phyloP scores from a whole-genome alignment of 2,888 invertebrate species.

The Poecilus cupreus region DNA sequence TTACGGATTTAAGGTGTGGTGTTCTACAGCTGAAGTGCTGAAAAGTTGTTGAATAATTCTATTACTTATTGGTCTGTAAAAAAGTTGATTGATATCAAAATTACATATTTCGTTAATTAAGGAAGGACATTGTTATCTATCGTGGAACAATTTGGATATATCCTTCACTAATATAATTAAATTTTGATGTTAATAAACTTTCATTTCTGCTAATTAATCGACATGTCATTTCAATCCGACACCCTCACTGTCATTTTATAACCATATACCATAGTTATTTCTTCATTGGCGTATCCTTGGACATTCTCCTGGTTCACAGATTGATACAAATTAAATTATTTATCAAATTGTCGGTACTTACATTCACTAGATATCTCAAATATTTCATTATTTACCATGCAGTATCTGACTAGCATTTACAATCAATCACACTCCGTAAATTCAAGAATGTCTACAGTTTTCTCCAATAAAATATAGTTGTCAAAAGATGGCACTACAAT shows the following conservation, averaged over 20 bases:
- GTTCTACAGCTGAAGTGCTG: too few relatives aligned
- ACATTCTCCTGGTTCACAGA: neutral
- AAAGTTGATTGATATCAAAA: neutral
- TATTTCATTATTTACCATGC: neutral
- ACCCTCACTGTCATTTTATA: neutral
- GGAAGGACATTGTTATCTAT: neutral
- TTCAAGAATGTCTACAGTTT: too few relatives aligned
- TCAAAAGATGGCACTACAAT: too few relatives aligned
- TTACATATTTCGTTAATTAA: neutral
- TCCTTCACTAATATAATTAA: slow-evolving; percentile 13
- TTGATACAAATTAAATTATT: neutral
- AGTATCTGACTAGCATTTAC: neutral
- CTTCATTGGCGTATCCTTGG: slow-evolving; percentile 6
- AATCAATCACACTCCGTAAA: neutral
- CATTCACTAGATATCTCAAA: neutral
- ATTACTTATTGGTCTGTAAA: neutral
- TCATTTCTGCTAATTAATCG: slow-evolving; percentile 13
- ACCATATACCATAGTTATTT: neutral
- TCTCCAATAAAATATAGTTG: too few relatives aligned
- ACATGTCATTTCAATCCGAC: neutral
- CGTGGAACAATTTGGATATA: neutral
- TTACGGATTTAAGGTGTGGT: too few relatives aligned
- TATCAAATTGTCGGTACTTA: neutral
- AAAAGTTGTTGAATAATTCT: neutral
- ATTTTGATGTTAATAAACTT: neutral